Conservation (phyloP, 2,888 invertebrate species). For the Drosophila neonasuta region DNA sequence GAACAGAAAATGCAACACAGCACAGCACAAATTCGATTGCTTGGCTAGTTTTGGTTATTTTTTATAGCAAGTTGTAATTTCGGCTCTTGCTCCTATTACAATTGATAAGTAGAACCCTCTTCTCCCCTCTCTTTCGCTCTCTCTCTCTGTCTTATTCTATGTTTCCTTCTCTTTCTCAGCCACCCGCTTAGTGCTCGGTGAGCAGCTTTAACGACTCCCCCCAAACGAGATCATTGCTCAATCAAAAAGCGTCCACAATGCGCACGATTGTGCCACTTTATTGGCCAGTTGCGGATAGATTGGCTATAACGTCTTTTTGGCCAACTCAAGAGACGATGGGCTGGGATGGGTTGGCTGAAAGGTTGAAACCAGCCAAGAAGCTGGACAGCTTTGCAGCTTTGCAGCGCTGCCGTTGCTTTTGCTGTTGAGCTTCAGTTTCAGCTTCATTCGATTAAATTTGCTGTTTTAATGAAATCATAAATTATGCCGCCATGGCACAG, state of each 20-base stretch:
- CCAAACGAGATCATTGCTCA: constrained; percentile 70
- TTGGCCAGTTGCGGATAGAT: constrained; percentile 63
- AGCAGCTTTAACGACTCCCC: constrained; percentile 9
- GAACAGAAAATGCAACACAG: constrained; percentile 41
- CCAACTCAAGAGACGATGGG: constrained; percentile 28
- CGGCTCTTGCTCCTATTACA: constrained; percentile 43
- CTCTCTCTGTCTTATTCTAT: not conserved
- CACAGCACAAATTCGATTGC: constrained; percentile 42
- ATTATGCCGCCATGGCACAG: constrained; percentile 58
- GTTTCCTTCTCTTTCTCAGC: not conserved
- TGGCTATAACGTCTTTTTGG: constrained; percentile 35
- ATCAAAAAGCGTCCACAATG: constrained; percentile 72
- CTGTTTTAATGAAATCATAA: constrained; percentile 77
- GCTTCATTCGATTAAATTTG: constrained; percentile 69
- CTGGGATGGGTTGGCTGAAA: constrained; percentile 41
- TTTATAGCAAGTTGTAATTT: constrained; percentile 66
- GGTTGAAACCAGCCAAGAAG: constrained; percentile 33
- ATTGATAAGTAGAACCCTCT: constrained; percentile 45
- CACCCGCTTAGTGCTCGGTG: not conserved
- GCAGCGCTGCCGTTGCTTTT: constrained; percentile 34
- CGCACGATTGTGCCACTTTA: constrained; percentile 78
- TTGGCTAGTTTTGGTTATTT: constrained; percentile 24
- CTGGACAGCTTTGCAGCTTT: constrained; percentile 23
- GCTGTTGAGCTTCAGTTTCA: constrained; percentile 50
- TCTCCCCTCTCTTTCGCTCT: not conserved